Conservation (phyloP, 2,797 vertebrate species). For the Poeciliopsis paucimaculata region DNA sequence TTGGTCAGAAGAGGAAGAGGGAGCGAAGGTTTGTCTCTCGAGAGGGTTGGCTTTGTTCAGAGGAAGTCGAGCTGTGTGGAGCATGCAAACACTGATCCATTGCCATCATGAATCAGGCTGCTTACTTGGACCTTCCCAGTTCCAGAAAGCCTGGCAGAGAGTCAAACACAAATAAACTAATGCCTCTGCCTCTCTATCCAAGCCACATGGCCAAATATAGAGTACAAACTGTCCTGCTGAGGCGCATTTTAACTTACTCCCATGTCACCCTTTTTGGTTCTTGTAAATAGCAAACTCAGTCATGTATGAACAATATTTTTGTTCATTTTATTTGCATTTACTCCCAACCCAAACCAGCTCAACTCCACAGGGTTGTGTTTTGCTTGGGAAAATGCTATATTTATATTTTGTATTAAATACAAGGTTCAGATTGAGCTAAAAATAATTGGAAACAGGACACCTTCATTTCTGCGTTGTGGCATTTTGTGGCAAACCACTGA, state of each 20-base stretch:
- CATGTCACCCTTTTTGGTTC: constrained; percentile 15
- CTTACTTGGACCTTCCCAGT: constrained; percentile 31
- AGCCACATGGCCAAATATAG: constrained; percentile 63
- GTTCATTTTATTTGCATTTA: neutral
- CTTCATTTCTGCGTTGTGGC: neutral
- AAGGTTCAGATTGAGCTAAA: neutral
- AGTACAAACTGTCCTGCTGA: constrained; percentile 38
- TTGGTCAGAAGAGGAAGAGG: constrained; percentile 51
- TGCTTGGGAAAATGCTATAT: neutral
- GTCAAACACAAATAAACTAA: constrained; percentile 66
- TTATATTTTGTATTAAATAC: neutral
- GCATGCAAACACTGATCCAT: constrained; percentile 75
- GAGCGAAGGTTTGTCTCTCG: constrained; percentile 55
- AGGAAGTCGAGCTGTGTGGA: constrained; percentile 58
- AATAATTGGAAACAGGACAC: neutral
- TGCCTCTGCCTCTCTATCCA: constrained; percentile 48
- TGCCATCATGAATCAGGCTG: constrained; percentile 47
- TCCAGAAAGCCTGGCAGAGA: constrained; percentile 47
- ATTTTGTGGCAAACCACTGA: neutral
- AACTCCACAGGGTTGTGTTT: neutral
- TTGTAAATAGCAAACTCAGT: constrained; percentile 27
- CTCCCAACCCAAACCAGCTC: neutral
- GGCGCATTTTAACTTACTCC: constrained; percentile 22
- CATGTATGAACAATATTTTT: neutral
- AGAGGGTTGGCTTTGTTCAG: constrained; percentile 72